These are phyloP conservation scores for Lagopus leucura DNA, from an alignment of 2,113 vertebrate genomes.

Conservation along the genomic window DNA sequence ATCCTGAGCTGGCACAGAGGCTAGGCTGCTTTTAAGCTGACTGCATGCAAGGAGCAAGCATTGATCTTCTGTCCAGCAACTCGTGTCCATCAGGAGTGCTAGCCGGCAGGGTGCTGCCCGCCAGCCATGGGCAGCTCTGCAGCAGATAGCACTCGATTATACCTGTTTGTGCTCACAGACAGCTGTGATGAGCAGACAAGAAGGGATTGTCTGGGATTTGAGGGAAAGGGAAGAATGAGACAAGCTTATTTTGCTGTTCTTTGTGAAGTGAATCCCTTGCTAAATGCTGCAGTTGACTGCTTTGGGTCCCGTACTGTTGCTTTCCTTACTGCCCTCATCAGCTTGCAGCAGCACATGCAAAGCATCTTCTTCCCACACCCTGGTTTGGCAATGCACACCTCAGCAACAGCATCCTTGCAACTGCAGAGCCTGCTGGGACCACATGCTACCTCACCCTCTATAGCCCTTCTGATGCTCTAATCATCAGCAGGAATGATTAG, in stretches of 20 bases:
- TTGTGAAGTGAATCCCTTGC: neutral
- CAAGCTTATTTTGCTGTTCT: neutral
- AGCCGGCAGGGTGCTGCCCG: neutral
- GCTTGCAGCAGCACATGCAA: neutral
- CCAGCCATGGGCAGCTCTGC: neutral
- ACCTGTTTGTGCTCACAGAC: neutral
- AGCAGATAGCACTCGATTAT: neutral
- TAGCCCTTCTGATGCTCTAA: neutral
- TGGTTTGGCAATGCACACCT: rapidly evolving
- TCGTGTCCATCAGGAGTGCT: neutral
- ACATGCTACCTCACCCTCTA: neutral
- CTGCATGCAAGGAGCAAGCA: neutral
- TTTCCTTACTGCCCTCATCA: neutral
- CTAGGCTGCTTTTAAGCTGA: constrained; percentile 9
- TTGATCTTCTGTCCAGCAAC: constrained; percentile 16
- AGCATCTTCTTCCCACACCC: neutral
- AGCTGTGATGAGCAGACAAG: neutral
- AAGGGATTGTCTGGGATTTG: neutral
- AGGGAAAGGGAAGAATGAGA: neutral
- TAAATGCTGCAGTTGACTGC: neutral
- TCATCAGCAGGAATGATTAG: neutral
- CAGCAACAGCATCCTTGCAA: neutral
- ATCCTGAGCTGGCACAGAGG: neutral
- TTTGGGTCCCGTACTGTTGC: neutral
- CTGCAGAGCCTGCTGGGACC: rapidly evolving